Base-by-base conservation (phyloP, 1,140 invertebrate species). In the Sarcophaga peregrina region DNA sequence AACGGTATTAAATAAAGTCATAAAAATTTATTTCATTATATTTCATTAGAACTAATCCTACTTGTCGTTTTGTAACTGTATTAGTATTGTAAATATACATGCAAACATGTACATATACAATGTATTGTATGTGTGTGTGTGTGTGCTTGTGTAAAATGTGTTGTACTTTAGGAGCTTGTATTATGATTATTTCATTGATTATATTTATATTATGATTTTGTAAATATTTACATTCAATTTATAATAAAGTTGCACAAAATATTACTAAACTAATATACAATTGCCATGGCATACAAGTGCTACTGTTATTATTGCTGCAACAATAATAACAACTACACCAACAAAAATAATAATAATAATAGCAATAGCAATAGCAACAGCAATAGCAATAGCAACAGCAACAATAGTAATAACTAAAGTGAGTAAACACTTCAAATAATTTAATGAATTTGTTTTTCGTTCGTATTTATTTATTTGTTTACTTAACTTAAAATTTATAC, bases 201-300 rank as follows among this genome's bases (percentile, higher is more conserved):
- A 48, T 47, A 17, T 76, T 76, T 76, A 76, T 76, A 48, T 76
- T 48, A 76, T 76, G 45, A 76, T 76, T 76, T 47, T 76, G 74
- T 76, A 76, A 76, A 76, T 76, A 76, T 76, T 76, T 76, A 48
- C 74, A 76, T 48, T 48, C 47, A 48, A 48, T 76, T 76, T 48
- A 48, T n/a, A 76, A 76, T 76, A 48, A 76, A 48, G 74, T 76
- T 48, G 13, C 46, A n/a, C n/a, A 76, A 76, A 47, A 68, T 68
- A 68, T 68, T 17, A 20, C 62, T 37, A 68, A 68, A 68, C 20
- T 25, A 68, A 68, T 74, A 68, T 74, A 13, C 46, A 76, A 48
- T 47, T 47, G 47, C 47, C 58, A 68, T 68, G 15, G 15, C 5
- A 37, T 68, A 9, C 17, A 8, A 9, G n/a, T 68, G 62, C 8